These are phyloP conservation scores for Aelia acuminata DNA, from an alignment of 2,888 invertebrate genomes.

Conservation along the genomic window DNA sequence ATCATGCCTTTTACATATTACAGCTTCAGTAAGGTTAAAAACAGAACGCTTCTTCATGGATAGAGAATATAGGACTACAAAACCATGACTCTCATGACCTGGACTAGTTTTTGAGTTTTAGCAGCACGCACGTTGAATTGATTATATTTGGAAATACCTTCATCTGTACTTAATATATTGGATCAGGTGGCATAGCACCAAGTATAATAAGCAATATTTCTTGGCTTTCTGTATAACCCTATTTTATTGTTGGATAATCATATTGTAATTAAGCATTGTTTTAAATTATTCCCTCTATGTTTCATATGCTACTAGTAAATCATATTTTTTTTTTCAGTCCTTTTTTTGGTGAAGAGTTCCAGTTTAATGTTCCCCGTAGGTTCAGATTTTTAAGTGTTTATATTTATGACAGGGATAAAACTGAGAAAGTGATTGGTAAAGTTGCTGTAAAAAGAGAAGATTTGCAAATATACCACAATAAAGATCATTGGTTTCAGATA, in stretches of 20 bases:
- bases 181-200: no score
- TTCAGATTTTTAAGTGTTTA: slow-evolving; percentile 92
- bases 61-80: no score
- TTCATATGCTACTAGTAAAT: background rate
- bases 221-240: no score
- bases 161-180: no score
- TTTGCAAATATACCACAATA: slow-evolving; percentile 88
- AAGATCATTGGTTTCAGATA: slow-evolving; percentile 93
- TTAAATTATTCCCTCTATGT: background rate
- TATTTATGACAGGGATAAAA: slow-evolving; percentile 90
- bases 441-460: slow-evolving; percentile 92
- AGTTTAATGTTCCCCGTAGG: slow-evolving; percentile 91
- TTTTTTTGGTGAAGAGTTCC: slow-evolving; percentile 94
- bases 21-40: no score
- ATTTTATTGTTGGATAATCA: background rate
- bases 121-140: no score
- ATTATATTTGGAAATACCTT: no score
- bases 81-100: no score
- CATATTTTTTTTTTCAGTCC: slow-evolving; percentile 75
- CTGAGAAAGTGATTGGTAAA: slow-evolving; percentile 86
- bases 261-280: slow-evolving; percentile 31
- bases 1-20: no score
- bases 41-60: no score
- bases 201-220: no score
- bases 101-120: no score